Percentiles rank a stretch among this genome's conserved stretches.
Evolutionary conservation across 1,140 invertebrate genomes (phyloP).

Genomic region (Sminthurides bifidus): DNA sequence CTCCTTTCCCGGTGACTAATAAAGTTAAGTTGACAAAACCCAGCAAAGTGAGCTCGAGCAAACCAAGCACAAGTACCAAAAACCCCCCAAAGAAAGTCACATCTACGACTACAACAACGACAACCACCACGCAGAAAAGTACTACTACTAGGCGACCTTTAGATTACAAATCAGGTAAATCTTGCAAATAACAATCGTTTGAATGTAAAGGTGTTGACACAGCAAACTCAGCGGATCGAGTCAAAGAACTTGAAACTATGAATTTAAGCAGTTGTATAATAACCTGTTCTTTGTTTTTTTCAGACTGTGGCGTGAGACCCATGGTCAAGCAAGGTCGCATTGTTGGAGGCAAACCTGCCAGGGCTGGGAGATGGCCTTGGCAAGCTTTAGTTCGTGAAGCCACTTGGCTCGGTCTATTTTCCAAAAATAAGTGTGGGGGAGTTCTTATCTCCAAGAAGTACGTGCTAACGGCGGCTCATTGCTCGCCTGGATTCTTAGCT

Average conservation of each 20-base stretch:
- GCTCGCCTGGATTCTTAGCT: constrained; percentile 82
- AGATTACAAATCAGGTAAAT: constrained; percentile 54
- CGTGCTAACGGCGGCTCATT: constrained; percentile 84
- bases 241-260: constrained; percentile 42
- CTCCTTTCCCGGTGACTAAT: constrained; percentile 20
- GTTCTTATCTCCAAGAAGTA: constrained; percentile 73
- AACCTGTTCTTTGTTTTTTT: constrained; percentile 33
- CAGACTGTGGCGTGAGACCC: constrained; percentile 77
- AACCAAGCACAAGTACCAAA: background rate
- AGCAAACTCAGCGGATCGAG: no score
- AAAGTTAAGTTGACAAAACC: constrained; percentile 24
- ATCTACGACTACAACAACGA: constrained; percentile 24
- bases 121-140: no score
- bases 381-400: constrained; percentile 79
- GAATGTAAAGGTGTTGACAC: background rate
- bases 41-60: background rate
- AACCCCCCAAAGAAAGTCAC: constrained; percentile 14
- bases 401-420: constrained; percentile 83
- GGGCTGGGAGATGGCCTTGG: constrained; percentile 85
- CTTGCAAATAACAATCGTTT: no score
- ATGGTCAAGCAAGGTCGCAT: constrained; percentile 59
- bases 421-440: constrained; percentile 92
- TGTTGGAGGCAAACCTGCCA: constrained; percentile 74
- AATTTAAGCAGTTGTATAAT: no score
- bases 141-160: constrained; percentile 35